phyloP scores from a whole-genome alignment of 2,797 vertebrate species.

The Enteromius trimaculatus region DNA sequence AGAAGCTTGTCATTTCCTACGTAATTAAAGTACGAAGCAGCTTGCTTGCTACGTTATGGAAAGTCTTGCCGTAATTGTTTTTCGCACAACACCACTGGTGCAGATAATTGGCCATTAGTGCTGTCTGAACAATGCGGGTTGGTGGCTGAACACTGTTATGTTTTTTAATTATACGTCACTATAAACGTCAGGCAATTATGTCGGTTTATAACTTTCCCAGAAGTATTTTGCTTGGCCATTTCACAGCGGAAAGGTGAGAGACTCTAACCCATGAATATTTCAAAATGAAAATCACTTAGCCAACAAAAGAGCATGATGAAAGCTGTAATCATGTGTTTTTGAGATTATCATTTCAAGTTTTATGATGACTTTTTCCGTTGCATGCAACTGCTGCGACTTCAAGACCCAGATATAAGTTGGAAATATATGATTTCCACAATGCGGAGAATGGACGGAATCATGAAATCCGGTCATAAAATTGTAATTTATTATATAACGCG shows the following conservation, averaged over 20 bases:
- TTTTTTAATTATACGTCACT: slow-evolving; percentile 41
- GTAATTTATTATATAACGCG: background rate
- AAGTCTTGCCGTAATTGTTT: slow-evolving; percentile 50
- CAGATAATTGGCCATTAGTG: slow-evolving; percentile 57
- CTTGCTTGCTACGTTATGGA: slow-evolving; percentile 46
- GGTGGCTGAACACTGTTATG: slow-evolving; percentile 12
- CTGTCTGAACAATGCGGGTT: slow-evolving; percentile 37
- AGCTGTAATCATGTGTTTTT: slow-evolving; percentile 8
- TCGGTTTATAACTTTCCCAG: background rate
- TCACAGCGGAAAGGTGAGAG: background rate
- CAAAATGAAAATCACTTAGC: background rate
- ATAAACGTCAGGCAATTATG: slow-evolving; percentile 33
- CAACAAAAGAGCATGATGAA: background rate
- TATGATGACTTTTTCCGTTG: background rate
- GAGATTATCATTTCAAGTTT: background rate
- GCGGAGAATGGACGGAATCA: background rate
- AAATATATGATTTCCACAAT: background rate
- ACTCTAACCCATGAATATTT: background rate
- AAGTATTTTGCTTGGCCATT: background rate
- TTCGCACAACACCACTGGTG: slow-evolving; percentile 43
- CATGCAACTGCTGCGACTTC: background rate
- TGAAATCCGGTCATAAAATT: background rate
- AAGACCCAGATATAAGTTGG: background rate
- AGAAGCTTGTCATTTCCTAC: slow-evolving; percentile 20
- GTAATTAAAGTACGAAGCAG: slow-evolving; percentile 45